Percentiles rank a stretch among this genome's conserved stretches.
These are phyloP conservation scores for Lasioglossum zephyrum DNA, from an alignment of 2,888 invertebrate genomes.

Conservation along the genomic window DNA sequence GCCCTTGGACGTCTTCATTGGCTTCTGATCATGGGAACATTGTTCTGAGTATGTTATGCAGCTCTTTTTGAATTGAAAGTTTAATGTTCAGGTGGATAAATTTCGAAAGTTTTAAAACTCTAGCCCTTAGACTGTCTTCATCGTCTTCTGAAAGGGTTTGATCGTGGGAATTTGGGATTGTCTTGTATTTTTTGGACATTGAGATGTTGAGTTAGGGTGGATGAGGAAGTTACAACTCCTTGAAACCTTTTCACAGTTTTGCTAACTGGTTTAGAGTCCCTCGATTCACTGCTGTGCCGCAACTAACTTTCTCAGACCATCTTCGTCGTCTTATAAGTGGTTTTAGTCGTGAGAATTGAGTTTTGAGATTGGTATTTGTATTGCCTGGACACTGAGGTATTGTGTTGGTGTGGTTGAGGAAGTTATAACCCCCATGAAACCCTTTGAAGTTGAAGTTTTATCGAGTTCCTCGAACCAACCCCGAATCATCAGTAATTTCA, in stretches of 20 bases:
- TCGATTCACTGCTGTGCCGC: neutral
- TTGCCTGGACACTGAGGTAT: neutral
- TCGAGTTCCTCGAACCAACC: neutral
- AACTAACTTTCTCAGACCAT: neutral
- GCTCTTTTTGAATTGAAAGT: neutral
- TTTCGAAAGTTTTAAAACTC: neutral
- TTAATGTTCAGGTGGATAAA: neutral
- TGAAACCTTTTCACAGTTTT: neutral
- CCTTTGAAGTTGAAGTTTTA: neutral
- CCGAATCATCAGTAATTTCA: neutral
- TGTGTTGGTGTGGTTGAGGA: neutral
- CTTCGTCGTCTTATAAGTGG: neutral
- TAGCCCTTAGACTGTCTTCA: neutral
- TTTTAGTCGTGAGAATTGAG: neutral
- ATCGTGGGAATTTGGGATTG: neutral
- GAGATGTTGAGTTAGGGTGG: neutral
- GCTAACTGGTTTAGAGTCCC: neutral
- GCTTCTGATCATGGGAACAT: neutral
- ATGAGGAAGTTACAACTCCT: neutral
- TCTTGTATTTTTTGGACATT: neutral
- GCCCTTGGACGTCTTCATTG: neutral
- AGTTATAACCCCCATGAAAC: neutral
- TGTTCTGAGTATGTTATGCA: neutral
- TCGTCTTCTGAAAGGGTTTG: too few relatives aligned
- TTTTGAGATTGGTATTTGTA: neutral